Base-by-base conservation (phyloP, 35 echinoderm and acorn worm species). In the Hemicentrotus pulcherrimus region DNA sequence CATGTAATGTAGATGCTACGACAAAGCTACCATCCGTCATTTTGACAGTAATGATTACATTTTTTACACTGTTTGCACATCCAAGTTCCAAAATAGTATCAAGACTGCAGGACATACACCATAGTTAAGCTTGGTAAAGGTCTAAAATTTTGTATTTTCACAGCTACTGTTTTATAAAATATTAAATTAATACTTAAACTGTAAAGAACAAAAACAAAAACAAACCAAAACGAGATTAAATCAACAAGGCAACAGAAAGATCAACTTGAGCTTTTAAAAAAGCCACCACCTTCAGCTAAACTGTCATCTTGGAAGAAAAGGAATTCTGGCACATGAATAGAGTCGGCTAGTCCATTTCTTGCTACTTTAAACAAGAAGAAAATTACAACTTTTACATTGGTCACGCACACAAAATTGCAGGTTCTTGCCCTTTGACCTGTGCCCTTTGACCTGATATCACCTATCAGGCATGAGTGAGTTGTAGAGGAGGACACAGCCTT, bases 401-500 rank as follows among this genome's bases (percentile, higher is more conserved):
- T 78, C 61, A 71, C 19, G 28, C 61, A 71, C 61, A 71, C 24
- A 24, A n/a, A n/a, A 78, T 78, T 78, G 19, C 19, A 78, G 65
- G 19, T 78, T 28, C 65, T 78, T 28, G 18, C 28, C 24, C 18
- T 71, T 78, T 28, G 18, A 71, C 24, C 18, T 71, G 3, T 71
- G 61, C 61, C 61, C 18, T 71, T 5, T 71, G 65, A 78, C 65
- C 65, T 90, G 88, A 12, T 28, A 90, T 90, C 88, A 90, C 88
- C 88, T 90, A 47, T 90, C 88, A 15, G 46, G 6, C 87, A 45
- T 94, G 46, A 98, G 85, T 6, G 96, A 92, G 94, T 96, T 99
- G 86, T 96, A 99, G 24, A 99, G 86, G 58, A 95, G 92, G 46
- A 99, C 88, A 58, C 98, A 99, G 10, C 97, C 98, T 91, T 99